Evolutionary conservation across 2,888 invertebrate species (phyloP).

Genomic region (Heliconius hortense): DNA sequence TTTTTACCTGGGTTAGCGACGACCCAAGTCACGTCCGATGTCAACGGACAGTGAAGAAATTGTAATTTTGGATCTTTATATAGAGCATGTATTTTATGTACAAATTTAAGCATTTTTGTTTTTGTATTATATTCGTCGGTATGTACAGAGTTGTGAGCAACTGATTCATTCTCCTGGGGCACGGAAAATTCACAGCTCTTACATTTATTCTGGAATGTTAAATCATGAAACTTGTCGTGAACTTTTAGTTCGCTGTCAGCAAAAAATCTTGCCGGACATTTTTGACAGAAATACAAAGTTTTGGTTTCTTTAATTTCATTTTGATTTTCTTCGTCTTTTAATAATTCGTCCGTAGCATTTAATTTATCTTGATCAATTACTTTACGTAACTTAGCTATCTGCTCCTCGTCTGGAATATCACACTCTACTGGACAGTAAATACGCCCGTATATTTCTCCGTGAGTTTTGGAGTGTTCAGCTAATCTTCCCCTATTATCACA

Average conservation of each 20-base stretch:
- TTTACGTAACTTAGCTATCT: slow-evolving; percentile 75
- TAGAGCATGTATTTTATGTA: slow-evolving; percentile 84
- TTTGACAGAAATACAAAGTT: slow-evolving; percentile 87
- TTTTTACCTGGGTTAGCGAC: slow-evolving; percentile 60
- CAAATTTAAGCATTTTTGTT: slow-evolving; percentile 85
- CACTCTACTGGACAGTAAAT: slow-evolving; percentile 87
- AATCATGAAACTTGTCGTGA: slow-evolving; percentile 87
- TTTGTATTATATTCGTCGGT: slow-evolving; percentile 90
- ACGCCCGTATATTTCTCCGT: slow-evolving; percentile 86
- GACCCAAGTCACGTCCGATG: slow-evolving; percentile 73
- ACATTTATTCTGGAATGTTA: slow-evolving; percentile 85
- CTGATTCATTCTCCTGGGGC: slow-evolving; percentile 85
- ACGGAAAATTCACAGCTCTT: slow-evolving; percentile 90
- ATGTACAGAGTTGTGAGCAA: slow-evolving; percentile 87
- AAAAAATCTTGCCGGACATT: slow-evolving; percentile 92
- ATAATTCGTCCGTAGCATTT: slow-evolving; percentile 51
- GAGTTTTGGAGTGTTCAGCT: slow-evolving; percentile 88
- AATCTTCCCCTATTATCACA: slow-evolving; percentile 87
- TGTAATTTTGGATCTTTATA: slow-evolving; percentile 85
- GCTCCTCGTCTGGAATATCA: slow-evolving; percentile 85
- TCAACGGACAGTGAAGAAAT: slow-evolving; percentile 58
- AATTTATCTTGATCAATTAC: slow-evolving; percentile 68
- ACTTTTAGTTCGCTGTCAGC: slow-evolving; percentile 87
- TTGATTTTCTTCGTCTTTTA: slow-evolving; percentile 54
- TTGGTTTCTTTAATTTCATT: slow-evolving; percentile 62